Evolutionary conservation across 35 echinoderm and acorn worm genomes (phyloP), one percentile per base, ranked within the genome.

Genomic region (Eucidaris tribuloides): DNA sequence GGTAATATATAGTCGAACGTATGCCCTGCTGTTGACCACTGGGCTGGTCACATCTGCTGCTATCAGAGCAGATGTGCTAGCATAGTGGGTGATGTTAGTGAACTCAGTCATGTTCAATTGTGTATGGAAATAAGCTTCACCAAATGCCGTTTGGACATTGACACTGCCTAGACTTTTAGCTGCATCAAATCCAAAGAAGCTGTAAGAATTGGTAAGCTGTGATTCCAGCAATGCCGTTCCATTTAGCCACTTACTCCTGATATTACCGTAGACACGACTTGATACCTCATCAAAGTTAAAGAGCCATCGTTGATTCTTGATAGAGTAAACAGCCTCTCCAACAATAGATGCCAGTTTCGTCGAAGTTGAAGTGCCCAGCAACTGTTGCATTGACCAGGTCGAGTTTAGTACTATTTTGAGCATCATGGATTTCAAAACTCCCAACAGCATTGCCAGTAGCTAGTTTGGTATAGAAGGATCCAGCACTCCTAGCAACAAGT

Each of bases 1-100:
- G 20, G n/a, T 34, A 15, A 89, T 35, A 42, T 85, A 45, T 2
- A 79, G 45, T 55, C 63, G 54, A 22, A n/a, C n/a, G n/a, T 17
- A 39, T 17, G 57, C 42, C 7, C 80, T 80, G 44, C 57, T 57
- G 38, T 89, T 86, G n/a, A 86, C n/a, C 42, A 38, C 9, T 49
- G 42, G 61, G 36, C 52, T 90, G 48, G 58, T 85, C 42, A 94
- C 31, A 42, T 79, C 82, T 72, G 27, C 66, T 33, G 37, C 9
- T 23, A 43, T 40, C 66, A 42, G 28, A 14, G 33, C 66, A 72
- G 66, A 72, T 72, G 28, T 43, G 37, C 43, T 40, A 23, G 20
- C 66, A 43, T 19, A 72, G 40, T 72, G 66, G 6, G 66, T 72
- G 2, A 72, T 72, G 66, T 72, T 72, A 20, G 66, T 43, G 38